These are phyloP conservation scores for Meteorus colon DNA, from an alignment of 2,888 invertebrate species.

Conservation along the genomic window DNA sequence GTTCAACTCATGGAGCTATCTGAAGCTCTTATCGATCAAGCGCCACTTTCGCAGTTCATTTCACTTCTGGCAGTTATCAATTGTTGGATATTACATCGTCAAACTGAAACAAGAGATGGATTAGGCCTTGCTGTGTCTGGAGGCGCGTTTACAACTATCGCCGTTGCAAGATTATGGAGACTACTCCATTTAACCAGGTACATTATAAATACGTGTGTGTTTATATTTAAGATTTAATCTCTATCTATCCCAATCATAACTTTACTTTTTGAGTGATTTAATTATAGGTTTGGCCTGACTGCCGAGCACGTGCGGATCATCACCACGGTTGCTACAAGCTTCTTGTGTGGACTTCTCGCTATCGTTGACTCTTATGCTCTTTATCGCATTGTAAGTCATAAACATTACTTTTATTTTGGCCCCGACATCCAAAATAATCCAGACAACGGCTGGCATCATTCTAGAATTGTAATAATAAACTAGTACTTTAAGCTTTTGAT, in stretches of 20 bases:
- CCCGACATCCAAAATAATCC: slow-evolving; percentile 9
- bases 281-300: slow-evolving; percentile 57
- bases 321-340: slow-evolving; percentile 57
- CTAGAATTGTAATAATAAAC: slow-evolving; percentile 19
- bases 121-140: slow-evolving; percentile 53
- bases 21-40: slow-evolving; percentile 56
- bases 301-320: slow-evolving; percentile 58
- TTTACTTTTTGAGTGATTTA: slow-evolving; percentile 36
- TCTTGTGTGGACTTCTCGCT: slow-evolving; percentile 60
- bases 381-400: slow-evolving; percentile 62
- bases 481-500: neutral
- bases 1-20: slow-evolving; percentile 58
- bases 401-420: neutral
- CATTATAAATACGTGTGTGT: neutral
- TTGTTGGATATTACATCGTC: slow-evolving; percentile 64
- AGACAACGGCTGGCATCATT: slow-evolving; percentile 9
- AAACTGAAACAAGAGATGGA: slow-evolving; percentile 58
- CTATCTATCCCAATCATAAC: slow-evolving; percentile 6
- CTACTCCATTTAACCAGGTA: slow-evolving; percentile 58
- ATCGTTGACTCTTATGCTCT: slow-evolving; percentile 64
- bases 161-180: slow-evolving; percentile 58
- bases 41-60: slow-evolving; percentile 56
- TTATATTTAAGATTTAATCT: slow-evolving; percentile 14
- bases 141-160: slow-evolving; percentile 56
- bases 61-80: slow-evolving; percentile 57